phyloP scores from a whole-genome alignment of 2,797 vertebrate species.

The Pantherophis alleghaniensis region DNA sequence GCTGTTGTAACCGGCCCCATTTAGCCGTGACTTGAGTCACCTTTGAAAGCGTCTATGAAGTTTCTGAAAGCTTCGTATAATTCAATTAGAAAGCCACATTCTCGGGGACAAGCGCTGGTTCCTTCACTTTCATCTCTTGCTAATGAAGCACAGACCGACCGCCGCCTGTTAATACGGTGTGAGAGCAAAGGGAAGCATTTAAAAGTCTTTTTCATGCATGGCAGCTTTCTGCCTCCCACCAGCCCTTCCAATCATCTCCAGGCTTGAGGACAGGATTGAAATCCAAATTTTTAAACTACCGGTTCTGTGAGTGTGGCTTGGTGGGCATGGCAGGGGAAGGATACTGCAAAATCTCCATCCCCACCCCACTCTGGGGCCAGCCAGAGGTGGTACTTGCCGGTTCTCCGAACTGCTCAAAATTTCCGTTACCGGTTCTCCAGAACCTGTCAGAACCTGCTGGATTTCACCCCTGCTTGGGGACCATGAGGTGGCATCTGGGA shows the following conservation, averaged over 20 bases:
- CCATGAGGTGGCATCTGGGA: not conserved
- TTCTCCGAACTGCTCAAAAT: no score
- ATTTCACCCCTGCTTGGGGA: no score
- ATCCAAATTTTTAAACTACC: no score
- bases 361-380: no score
- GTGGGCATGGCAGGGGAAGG: no score
- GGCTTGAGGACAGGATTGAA: no score
- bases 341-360: no score
- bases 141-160: constrained; percentile 69
- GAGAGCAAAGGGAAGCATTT: constrained; percentile 4
- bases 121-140: constrained; percentile 73
- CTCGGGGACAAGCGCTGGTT: not conserved
- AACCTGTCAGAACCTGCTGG: no score
- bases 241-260: not conserved
- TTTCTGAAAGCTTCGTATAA: constrained; percentile 76
- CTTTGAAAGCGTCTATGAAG: constrained; percentile 75
- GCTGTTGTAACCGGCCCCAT: constrained; percentile 76
- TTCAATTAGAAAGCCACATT: constrained; percentile 76
- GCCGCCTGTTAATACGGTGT: constrained; percentile 51
- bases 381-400: no score
- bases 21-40: constrained; percentile 74
- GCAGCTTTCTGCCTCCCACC: not conserved
- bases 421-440: no score
- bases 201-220: not conserved
- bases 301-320: no score